Evolutionary conservation across 2,888 invertebrate genomes (phyloP).

Genomic region (Trissolcus japonicus): DNA sequence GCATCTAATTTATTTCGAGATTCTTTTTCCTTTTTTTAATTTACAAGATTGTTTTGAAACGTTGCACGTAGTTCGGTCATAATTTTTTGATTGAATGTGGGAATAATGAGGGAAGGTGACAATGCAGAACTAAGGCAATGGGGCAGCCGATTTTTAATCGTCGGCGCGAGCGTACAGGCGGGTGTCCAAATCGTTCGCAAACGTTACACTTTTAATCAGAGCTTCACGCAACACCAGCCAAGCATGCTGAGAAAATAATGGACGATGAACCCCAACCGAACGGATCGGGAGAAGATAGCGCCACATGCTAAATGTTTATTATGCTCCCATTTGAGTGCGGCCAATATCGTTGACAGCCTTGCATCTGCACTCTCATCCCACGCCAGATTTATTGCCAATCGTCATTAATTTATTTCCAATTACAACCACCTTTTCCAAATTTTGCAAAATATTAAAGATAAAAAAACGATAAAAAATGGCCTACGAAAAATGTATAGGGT

Average conservation of each 20-base stretch:
- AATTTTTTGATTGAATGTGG: not conserved
- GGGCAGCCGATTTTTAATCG: conserved; percentile 34
- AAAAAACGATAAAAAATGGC: no score
- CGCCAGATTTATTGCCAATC: conserved; percentile 7
- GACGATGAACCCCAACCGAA: conserved; percentile 41
- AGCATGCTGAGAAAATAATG: conserved; percentile 60
- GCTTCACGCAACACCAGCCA: conserved; percentile 65
- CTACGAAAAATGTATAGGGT: no score
- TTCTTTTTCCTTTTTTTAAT: no score
- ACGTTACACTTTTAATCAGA: conserved; percentile 67
- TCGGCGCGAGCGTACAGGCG: conserved; percentile 24
- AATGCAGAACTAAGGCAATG: conserved; percentile 4
- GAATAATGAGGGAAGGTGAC: not conserved
- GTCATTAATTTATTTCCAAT: conserved; percentile 22
- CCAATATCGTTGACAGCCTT: conserved; percentile 51
- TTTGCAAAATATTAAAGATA: no score
- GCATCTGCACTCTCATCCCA: conserved; percentile 41
- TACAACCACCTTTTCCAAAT: no score
- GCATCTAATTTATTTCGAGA: no score
- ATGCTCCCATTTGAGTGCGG: conserved; percentile 39
- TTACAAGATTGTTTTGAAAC: no score
- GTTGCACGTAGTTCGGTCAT: no score
- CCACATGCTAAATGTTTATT: conserved; percentile 54
- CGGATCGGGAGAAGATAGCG: conserved; percentile 33
- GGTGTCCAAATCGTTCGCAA: conserved; percentile 62